These are phyloP conservation scores for Schlechtendalia chinensis DNA, from an alignment of 1,140 invertebrate species.

Conservation along the genomic window DNA sequence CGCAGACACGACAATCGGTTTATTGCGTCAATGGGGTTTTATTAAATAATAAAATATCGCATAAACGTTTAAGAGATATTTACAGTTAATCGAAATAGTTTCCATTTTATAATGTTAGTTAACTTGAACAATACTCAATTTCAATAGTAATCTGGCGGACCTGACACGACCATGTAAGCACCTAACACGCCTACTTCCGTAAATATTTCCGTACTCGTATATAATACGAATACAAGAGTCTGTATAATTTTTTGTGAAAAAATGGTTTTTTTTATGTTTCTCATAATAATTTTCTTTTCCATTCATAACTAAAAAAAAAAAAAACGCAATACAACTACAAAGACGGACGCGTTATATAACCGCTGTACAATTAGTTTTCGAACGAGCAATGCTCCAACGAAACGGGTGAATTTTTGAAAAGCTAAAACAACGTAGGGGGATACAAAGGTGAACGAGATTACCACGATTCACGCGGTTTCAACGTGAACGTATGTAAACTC, in stretches of 20 bases:
- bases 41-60: conserved; percentile 47
- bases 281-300: too few species aligned
- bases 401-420: too few species aligned
- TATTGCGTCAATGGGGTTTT: conserved; percentile 43
- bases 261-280: background rate
- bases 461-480: too few species aligned
- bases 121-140: conserved; percentile 29
- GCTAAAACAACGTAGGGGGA: too few species aligned
- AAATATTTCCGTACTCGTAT: background rate
- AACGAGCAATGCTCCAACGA: too few species aligned
- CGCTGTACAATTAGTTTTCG: too few species aligned
- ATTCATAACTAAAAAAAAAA: too few species aligned
- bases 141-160: background rate
- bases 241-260: background rate
- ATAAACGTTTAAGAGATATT: conserved; percentile 5
- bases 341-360: too few species aligned
- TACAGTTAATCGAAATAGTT: conserved; percentile 31
- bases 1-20: conserved; percentile 41
- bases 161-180: background rate
- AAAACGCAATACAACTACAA: too few species aligned
- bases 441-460: too few species aligned
- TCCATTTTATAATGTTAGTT: background rate
- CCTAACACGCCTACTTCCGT: conserved; percentile 21
- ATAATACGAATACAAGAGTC: background rate
- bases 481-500: too few species aligned